Conservation (phyloP, 2,888 invertebrate species). For the Drosophila longiperda region DNA sequence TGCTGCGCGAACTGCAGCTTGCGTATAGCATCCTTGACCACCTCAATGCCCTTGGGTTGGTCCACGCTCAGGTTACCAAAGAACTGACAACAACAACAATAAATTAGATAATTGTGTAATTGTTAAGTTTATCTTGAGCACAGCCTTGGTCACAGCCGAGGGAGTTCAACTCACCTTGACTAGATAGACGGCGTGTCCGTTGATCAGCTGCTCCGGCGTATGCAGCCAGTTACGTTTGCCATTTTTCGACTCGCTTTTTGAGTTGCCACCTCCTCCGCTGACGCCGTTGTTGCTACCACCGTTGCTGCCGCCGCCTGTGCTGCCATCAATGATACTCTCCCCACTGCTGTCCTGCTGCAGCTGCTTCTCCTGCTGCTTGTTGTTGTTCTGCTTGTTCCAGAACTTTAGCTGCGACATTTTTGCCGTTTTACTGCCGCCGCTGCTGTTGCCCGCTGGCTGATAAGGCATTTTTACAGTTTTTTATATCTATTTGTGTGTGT, state of each 20-base stretch:
- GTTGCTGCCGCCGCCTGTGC: slow-evolving; percentile 85
- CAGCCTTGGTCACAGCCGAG: neutral
- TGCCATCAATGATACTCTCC: slow-evolving; percentile 85
- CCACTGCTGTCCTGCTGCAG: slow-evolving; percentile 64
- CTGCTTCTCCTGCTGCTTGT: slow-evolving; percentile 81
- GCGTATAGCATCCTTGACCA: slow-evolving; percentile 98
- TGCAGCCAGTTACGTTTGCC: slow-evolving; percentile 94
- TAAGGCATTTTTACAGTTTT: slow-evolving; percentile 60
- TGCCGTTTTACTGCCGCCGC: slow-evolving; percentile 59
- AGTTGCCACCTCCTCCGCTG: slow-evolving; percentile 83
- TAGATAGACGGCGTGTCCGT: slow-evolving; percentile 98
- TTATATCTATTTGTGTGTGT: slow-evolving; percentile 1
- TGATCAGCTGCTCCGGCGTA: slow-evolving; percentile 95
- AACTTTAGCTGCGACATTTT: slow-evolving; percentile 88
- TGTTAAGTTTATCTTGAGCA: neutral
- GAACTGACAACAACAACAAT: slow-evolving; percentile 87
- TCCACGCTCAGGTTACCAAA: slow-evolving; percentile 97
- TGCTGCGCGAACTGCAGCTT: slow-evolving; percentile 97
- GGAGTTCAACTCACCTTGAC: slow-evolving; percentile 91
- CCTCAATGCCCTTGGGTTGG: slow-evolving; percentile 98
- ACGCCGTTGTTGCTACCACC: slow-evolving; percentile 81
- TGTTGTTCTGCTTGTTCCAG: slow-evolving; percentile 88
- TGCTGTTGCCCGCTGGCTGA: slow-evolving; percentile 69
- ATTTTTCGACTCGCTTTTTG: slow-evolving; percentile 84
- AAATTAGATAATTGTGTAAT: neutral